Percentiles rank a stretch among this genome's conserved stretches.
These are phyloP conservation scores for Danio kyathit DNA, from an alignment of 2,797 vertebrate genomes.

Conservation along the genomic window DNA sequence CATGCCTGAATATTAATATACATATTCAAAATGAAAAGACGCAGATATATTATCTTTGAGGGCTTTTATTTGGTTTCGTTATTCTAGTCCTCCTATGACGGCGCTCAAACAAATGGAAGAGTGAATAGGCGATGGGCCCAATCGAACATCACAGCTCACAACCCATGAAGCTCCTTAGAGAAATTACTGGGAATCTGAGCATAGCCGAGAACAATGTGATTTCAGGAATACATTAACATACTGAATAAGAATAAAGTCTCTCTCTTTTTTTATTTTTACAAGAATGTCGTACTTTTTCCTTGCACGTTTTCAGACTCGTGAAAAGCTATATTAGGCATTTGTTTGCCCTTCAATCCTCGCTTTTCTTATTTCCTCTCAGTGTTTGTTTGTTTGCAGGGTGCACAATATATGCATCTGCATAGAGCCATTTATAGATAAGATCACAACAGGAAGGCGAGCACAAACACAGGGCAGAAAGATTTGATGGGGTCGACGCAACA, in stretches of 20 bases:
- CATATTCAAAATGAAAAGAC: conserved; percentile 22
- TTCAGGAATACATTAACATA: conserved; percentile 49
- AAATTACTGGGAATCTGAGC: conserved; percentile 47
- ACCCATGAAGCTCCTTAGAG: conserved; percentile 44
- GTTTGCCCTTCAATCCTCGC: conserved; percentile 39
- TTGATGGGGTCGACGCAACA: conserved; percentile 44
- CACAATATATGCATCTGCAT: conserved; percentile 40
- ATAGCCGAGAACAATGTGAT: conserved; percentile 39
- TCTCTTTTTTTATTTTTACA: conserved; percentile 1
- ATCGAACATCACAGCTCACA: conserved; percentile 41
- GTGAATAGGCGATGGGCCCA: conserved; percentile 33
- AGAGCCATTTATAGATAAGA: conserved; percentile 41
- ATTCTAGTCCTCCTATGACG: conserved; percentile 16
- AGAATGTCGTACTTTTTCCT: conserved; percentile 10
- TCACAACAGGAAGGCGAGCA: conserved; percentile 33
- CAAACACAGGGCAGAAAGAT: conserved; percentile 20
- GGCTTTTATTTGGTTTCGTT: conserved; percentile 31
- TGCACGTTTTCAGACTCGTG: not conserved
- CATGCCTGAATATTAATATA: conserved; percentile 13
- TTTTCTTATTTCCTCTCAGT: not conserved
- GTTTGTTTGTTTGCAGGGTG: conserved; percentile 29
- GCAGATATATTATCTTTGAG: conserved; percentile 17
- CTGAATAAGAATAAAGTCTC: conserved; percentile 29
- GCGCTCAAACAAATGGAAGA: conserved; percentile 17
- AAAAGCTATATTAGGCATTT: conserved; percentile 26